Evolutionary conservation across 92 coral and sea anemone species (phyloP).

Genomic region (Palythoa grandiflora): DNA sequence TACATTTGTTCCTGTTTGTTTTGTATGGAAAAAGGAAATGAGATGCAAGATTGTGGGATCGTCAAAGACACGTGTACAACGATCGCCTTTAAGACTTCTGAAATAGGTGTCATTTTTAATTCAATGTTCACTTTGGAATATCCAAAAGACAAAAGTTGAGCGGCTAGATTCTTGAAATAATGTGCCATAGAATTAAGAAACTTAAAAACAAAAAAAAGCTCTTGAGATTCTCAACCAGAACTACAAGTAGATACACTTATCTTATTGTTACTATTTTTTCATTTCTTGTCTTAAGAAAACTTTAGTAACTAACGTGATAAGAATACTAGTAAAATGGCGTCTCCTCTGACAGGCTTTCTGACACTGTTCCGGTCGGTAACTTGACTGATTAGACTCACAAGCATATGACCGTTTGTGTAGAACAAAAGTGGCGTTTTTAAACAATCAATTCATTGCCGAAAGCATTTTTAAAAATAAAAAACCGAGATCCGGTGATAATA

Average conservation of each 20-base stretch:
- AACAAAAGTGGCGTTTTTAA: constrained; percentile 11
- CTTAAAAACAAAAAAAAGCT: background rate
- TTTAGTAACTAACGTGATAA: background rate
- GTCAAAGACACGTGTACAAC: background rate
- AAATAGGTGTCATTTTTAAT: constrained; percentile 15
- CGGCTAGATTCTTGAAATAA: constrained; percentile 7
- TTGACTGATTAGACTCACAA: constrained; percentile 11
- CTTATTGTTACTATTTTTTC: background rate
- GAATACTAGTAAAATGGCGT: background rate
- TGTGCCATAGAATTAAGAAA: background rate
- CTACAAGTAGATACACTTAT: background rate
- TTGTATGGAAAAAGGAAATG: constrained; percentile 38
- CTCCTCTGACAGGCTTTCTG: constrained; percentile 16
- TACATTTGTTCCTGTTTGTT: constrained; percentile 21
- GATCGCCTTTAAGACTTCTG: constrained; percentile 9
- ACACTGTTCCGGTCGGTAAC: constrained; percentile 51
- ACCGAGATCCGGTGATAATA: constrained; percentile 27
- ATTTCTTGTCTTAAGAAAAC: background rate
- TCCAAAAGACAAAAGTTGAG: constrained; percentile 11
- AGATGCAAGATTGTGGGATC: constrained; percentile 46
- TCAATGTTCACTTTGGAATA: constrained; percentile 1
- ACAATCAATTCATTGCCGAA: constrained; percentile 23
- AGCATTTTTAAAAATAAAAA: constrained; percentile 28
- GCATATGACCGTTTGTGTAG: constrained; percentile 29
- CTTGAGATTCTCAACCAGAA: constrained; percentile 1